A percentile compares a stretch with the other conserved stretches of the same genome.
These are phyloP conservation scores for Mirounga angustirostris DNA, from an alignment of 2,113 vertebrate species.

Conservation along the genomic window DNA sequence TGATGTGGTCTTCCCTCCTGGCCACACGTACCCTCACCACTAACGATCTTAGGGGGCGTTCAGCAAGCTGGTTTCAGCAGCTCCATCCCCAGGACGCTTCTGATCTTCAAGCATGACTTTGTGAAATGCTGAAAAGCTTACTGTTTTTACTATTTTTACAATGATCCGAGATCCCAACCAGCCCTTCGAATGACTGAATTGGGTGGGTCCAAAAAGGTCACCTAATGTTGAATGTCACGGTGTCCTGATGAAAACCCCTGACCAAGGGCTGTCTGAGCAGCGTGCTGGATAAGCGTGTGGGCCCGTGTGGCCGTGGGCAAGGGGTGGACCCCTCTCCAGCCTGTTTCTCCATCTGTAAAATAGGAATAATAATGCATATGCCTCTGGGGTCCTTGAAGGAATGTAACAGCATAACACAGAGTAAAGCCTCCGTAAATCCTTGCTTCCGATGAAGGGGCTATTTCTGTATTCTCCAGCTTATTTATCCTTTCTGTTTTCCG, in stretches of 20 bases:
- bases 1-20: rapidly evolving
- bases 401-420: rapidly evolving
- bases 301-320: too few species aligned
- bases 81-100: neutral
- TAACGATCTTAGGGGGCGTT: neutral
- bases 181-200: rapidly evolving
- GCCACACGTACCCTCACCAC: rapidly evolving
- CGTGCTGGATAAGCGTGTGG: neutral
- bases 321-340: neutral
- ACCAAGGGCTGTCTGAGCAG: rapidly evolving
- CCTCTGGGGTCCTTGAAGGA: neutral
- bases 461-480: neutral
- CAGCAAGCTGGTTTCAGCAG: neutral
- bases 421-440: neutral
- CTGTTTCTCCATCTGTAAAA: neutral
- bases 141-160: neutral
- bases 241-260: rapidly evolving
- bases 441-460: too few species aligned
- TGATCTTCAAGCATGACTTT: neutral
- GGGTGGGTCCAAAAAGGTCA: neutral
- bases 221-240: rapidly evolving
- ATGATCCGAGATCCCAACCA: neutral
- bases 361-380: rapidly evolving
- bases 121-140: neutral
- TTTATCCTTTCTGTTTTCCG: neutral